Evolutionary conservation across 23 tunicate species (phyloP), one percentile per base, ranked within the genome.

Genomic region (Styela clava): DNA sequence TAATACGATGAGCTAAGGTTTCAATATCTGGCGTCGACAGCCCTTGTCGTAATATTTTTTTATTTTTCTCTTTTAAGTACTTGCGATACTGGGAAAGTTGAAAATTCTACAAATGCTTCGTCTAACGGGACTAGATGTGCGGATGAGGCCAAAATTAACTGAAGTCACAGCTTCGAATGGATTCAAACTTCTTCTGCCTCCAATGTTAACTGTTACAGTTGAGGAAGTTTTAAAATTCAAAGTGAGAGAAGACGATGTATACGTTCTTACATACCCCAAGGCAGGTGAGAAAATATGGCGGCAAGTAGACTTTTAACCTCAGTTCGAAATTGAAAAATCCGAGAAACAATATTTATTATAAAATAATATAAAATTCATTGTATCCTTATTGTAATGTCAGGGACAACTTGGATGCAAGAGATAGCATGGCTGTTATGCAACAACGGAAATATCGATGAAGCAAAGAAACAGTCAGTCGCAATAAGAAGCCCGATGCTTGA

Each of bases 201-300:
- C 78, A n/a, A 73, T 51, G 65, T 33, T 76, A 21, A 21, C 2
- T 0, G 16, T 0, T 52, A 27, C 65, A 0, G 31, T 21, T 0
- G 65, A 76, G 2, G 81, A 52, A 27, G 65, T 44, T 1, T 29
- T 44, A 18, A 76, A 52, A 44, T 76, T 76, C 44, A 21, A 52
- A 44, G 2, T 76, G 24, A 51, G 81, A 35, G 26, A 28, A 24
- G 65, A 76, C 44, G 81, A 76, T 30, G 35, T 76, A 7, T 33
- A 37, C n/a, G 81, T 76, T 7, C 68, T 31, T 7, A 76, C 81
- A 21, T 76, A 76, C 30, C 62, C 81, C 12, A 76, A 76, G 24
- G 64, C 81, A 35, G 81, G 81, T 76, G 65, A 76, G 81, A 0
- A 69, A 69, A n/a, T n/a, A n/a, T n/a, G n/a, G n/a, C n/a, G n/a